These are phyloP conservation scores for Arrhopalites spinosus DNA, from an alignment of 2,888 invertebrate genomes.

Conservation along the genomic window DNA sequence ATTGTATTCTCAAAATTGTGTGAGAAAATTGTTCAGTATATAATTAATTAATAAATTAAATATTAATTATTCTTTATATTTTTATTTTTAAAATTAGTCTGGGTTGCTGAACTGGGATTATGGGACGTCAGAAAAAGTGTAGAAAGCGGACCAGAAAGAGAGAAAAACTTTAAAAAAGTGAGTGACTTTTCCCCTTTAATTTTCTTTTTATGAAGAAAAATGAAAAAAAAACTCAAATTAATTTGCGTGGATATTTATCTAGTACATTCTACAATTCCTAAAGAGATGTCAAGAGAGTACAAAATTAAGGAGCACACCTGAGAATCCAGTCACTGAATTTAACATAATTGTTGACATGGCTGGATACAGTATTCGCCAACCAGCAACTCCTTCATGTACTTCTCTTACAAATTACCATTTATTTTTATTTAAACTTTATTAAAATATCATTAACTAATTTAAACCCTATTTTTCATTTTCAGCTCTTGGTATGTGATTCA, in stretches of 20 bases:
- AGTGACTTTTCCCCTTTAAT: no score
- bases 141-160: conserved; percentile 20
- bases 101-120: conserved; percentile 1
- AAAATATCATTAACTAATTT: no score
- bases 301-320: conserved; percentile 12
- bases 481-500: no score
- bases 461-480: no score
- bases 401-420: neutral
- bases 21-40: no score
- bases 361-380: conserved; percentile 22
- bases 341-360: conserved; percentile 33
- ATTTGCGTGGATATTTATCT: no score
- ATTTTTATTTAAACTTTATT: neutral
- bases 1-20: no score
- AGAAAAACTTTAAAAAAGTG: conserved; percentile 13
- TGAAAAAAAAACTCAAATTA: no score
- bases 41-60: no score
- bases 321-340: conserved; percentile 24
- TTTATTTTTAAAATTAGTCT: neutral
- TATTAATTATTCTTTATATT: neutral
- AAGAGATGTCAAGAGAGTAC: conserved; percentile 17
- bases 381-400: conserved; percentile 10
- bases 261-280: conserved; percentile 29
- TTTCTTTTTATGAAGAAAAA: no score
- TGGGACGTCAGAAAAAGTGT: conserved; percentile 27